These are phyloP conservation scores for Uloborus diversus DNA, from an alignment of 1,140 invertebrate genomes.

Conservation along the genomic window DNA sequence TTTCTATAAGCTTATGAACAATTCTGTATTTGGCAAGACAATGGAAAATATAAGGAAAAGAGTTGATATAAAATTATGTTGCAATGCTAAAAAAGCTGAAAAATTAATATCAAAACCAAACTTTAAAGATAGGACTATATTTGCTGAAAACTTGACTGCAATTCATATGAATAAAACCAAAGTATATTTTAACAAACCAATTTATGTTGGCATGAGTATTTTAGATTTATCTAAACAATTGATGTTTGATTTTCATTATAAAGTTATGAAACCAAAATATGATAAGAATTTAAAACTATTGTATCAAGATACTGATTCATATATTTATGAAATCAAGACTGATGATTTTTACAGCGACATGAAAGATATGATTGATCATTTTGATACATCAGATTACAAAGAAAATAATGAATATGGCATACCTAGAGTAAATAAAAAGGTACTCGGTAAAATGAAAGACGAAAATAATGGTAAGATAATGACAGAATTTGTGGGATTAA, in stretches of 20 bases:
- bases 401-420: constrained; percentile 55
- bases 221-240: constrained; percentile 60
- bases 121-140: constrained; percentile 62
- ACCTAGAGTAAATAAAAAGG: constrained; percentile 66
- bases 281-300: constrained; percentile 51
- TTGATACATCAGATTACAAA: constrained; percentile 57
- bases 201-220: constrained; percentile 60
- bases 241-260: constrained; percentile 63
- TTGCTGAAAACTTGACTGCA: constrained; percentile 52
- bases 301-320: constrained; percentile 56
- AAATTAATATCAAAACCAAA: constrained; percentile 64
- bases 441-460: constrained; percentile 68
- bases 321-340: constrained; percentile 54
- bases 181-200: constrained; percentile 60
- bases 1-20: constrained; percentile 66
- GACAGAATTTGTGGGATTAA: constrained; percentile 64
- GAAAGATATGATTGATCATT: constrained; percentile 40
- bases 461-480: constrained; percentile 65
- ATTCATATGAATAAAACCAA: constrained; percentile 57
- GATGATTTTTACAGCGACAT: constrained; percentile 57
- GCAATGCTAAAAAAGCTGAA: constrained; percentile 61
- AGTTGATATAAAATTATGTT: constrained; percentile 64
- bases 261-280: constrained; percentile 60
- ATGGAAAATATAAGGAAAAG: constrained; percentile 68
- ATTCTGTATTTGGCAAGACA: constrained; percentile 63